Evolutionary conservation across 2,113 vertebrate genomes (phyloP), one percentile per base, ranked within the genome.

Genomic region (Rhinolophus sinicus): DNA sequence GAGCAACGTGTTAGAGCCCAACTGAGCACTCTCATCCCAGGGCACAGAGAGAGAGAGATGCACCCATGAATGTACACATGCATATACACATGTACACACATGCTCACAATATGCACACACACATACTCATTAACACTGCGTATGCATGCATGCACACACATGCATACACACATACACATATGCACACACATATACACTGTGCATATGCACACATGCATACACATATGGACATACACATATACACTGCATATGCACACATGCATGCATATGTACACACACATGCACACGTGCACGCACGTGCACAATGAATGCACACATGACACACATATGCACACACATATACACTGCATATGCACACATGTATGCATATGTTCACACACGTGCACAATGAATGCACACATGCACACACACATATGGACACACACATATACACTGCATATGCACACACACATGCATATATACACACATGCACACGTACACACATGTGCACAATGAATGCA

Each of bases 361-460:
- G 30, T 18, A 30, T 15, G 1, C 2, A 30, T 12, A 62, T n/a
- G n/a, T n/a, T n/a, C n/a, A n/a, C n/a, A n/a, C n/a, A n/a, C n/a
- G 8, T 14, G 12, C 54, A 10, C 38, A n/a, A 30, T 5, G 19
- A 3, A 3, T 6, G 6, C 5, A 38, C 50, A 72, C 4, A 19
- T 2, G 33, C 7, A 2, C 44, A 33, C 44, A 1, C 60, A 33
- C 2, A 8, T 9, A 14, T 3, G 13, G 0, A 24, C 10, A 21
- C 56, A 21, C 12, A 35, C 33, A 2, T 8, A 3, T 21, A 35
- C 21, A 60, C 33, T 8, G n/a, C n/a, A n/a, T 19, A 1, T 15
- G 21, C 54, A 47, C 35, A 16, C 69, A 11, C 5, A 15, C 9
- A 33, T n/a, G n/a, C n/a, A n/a, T n/a, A n/a, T n/a, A n/a, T n/a